A percentile compares a stretch with the other conserved stretches of the same genome.
phyloP scores from a whole-genome alignment of 1,140 invertebrate species.

The Drosophila varians region DNA sequence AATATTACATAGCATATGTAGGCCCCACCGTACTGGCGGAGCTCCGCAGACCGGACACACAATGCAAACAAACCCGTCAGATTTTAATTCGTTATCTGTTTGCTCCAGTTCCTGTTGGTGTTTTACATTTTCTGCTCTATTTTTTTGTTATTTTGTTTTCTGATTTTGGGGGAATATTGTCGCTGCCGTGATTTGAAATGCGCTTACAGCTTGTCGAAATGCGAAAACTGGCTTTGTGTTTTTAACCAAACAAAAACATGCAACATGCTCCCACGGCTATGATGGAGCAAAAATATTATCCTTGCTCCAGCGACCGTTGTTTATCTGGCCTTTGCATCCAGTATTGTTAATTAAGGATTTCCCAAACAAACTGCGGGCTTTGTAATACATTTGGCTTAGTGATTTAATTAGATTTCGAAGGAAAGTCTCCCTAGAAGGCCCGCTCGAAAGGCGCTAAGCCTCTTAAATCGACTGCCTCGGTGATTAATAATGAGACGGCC shows the following conservation, averaged over 20 bases:
- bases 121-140: neutral
- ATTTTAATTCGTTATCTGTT: conserved; percentile 53
- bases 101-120: conserved; percentile 2
- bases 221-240: conserved; percentile 15
- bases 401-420: neutral
- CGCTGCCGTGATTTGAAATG: conserved; percentile 32
- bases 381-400: neutral
- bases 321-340: neutral
- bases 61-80: conserved; percentile 26
- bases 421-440: too few species aligned
- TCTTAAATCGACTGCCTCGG: neutral
- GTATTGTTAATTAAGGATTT: neutral
- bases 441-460: conserved; percentile 8
- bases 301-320: neutral
- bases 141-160: conserved; percentile 9
- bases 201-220: conserved; percentile 19
- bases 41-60: conserved; percentile 37
- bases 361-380: neutral
- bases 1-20: conserved; percentile 49
- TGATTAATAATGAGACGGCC: conserved; percentile 28
- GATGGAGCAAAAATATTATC: neutral
- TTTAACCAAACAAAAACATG: conserved; percentile 13
- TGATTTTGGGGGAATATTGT: conserved; percentile 25
- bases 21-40: too few species aligned
- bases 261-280: neutral